Evolutionary conservation across 2,797 vertebrate species (phyloP), one percentile per base, ranked within the genome.

Genomic region (Chromobotia macracanthus): DNA sequence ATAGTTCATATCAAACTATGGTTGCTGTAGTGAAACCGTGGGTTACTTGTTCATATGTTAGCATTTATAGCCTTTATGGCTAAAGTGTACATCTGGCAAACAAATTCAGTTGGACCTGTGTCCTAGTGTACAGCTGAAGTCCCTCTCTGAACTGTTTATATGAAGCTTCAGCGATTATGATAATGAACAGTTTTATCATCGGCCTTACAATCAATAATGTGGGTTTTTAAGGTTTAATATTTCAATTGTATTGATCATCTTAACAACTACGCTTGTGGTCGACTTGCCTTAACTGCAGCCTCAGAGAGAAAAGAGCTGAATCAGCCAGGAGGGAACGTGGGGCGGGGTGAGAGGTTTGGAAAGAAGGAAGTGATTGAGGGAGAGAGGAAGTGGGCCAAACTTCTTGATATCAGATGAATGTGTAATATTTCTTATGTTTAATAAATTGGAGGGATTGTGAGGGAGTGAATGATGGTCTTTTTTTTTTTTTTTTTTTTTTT

Each of bases 141-240:
- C 83, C 75, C 83, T 88, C 65, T 87, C 78, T 58, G 78, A 86
- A 91, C 89, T 84, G 88, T 91, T 91, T 90, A 89, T 90, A 91
- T 89, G 86, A 87, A 92, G 87, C 88, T 82, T 84, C 75, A 70
- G 89, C 89, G 90, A 91, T 91, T 90, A 90, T 94, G 93, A 95
- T 95, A 95, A 96, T 97, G 96, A 98, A 98, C 95, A 92, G 91
- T 96, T 98, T 96, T 96, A 98, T 97, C 96, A 97, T 96, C 92
- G 92, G 93, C 91, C 93, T 92, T 87, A 89, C 90, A 92, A 95
- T 98, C 97, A 95, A 97, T 98, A 96, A 90, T 93, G 96, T 87
- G 94, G 97, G 95, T 97, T 95, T 95, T 92, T 94, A 94, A 96
- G 94, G 94, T 97, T 95, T 95, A 96, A 96, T 96, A 97, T 98